phyloP scores from a whole-genome alignment of 2,797 vertebrate species.

The Amblyopsis hoosieri region DNA sequence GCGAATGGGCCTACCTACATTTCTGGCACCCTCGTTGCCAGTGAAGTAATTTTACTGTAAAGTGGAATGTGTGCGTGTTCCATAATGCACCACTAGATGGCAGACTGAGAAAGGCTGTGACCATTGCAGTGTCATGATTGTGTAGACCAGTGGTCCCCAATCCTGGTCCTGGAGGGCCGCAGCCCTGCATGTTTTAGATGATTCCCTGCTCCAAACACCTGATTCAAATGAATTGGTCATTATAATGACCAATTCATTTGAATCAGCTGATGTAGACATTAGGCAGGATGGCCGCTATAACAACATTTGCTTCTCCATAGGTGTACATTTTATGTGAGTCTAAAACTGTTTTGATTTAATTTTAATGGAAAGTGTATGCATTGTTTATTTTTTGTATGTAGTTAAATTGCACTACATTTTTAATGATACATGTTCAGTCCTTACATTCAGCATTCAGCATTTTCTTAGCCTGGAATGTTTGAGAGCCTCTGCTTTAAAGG shows the following conservation, averaged over 20 bases:
- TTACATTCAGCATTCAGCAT: slow-evolving; percentile 6
- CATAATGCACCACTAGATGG: slow-evolving; percentile 68
- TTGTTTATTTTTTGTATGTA: no score
- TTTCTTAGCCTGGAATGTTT: slow-evolving; percentile 4
- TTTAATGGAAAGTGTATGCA: no score
- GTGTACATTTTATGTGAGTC: slow-evolving; percentile 11
- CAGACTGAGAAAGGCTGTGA: slow-evolving; percentile 58
- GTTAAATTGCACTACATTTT: no score
- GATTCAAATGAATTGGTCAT: no score
- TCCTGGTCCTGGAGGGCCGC: no score
- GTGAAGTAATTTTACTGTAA: not conserved
- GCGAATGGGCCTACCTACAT: not conserved
- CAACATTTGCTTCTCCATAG: slow-evolving; percentile 21
- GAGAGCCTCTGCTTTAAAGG: slow-evolving; percentile 5
- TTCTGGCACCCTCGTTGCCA: slow-evolving; percentile 1
- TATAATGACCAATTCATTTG: no score
- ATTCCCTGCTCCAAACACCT: no score
- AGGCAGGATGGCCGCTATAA: slow-evolving; percentile 6
- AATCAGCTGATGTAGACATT: no score
- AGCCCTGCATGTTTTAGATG: no score
- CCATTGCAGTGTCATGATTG: not conserved
- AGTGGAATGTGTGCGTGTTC: not conserved
- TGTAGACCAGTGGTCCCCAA: not conserved
- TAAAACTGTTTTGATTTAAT: slow-evolving; percentile 12
- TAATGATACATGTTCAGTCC: not conserved